Base-by-base conservation (phyloP, 2,797 vertebrate genomes). In the Danio tinwini region DNA sequence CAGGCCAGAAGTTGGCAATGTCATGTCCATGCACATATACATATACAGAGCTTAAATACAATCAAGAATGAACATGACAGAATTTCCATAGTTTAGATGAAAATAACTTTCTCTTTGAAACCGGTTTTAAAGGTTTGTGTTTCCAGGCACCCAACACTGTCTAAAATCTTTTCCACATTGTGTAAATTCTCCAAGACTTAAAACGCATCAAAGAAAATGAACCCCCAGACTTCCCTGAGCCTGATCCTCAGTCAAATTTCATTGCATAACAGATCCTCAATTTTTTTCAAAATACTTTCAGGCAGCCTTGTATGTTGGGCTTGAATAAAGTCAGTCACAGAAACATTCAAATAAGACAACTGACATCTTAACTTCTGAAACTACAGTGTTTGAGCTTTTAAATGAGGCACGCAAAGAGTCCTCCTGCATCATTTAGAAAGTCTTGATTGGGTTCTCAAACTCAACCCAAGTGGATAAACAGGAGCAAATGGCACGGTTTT, bases 401-500 rank as follows among this genome's bases (percentile, higher is more conserved):
- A 71, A 52, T 10, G 6, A 72, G 67, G 56, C 58, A 71, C 39
- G 12, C 52, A 49, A 17, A 40, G 45, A 12, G 45, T 70, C 16
- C 2, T 40, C 37, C 45, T 12, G 65, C 55, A 42, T 50, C 55
- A 44, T 62, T 71, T 12, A 59, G 37, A 63, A 53, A 44, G 55
- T 70, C 37, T 13, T 52, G 76, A 21, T 17, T n/a, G 62, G 37
- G 13, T 52, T 61, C 40, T 65, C 62, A 29, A 44, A 68, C 39
- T 14, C n/a, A 29, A 52, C 17, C 47, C 63, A 42, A 44, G 16
- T 17, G 13, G 44, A 69, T 69, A 52, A 50, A 74, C 47, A 58
- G 19, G 50, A 67, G 47, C 50, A 72, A 49, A 45, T 79, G 67
- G 68, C 68, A 80, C 59, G 12, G 40, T 37, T 47, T 7, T n/a